Conservation (phyloP, 2,888 invertebrate genomes). For the Nebria brevicollis region DNA sequence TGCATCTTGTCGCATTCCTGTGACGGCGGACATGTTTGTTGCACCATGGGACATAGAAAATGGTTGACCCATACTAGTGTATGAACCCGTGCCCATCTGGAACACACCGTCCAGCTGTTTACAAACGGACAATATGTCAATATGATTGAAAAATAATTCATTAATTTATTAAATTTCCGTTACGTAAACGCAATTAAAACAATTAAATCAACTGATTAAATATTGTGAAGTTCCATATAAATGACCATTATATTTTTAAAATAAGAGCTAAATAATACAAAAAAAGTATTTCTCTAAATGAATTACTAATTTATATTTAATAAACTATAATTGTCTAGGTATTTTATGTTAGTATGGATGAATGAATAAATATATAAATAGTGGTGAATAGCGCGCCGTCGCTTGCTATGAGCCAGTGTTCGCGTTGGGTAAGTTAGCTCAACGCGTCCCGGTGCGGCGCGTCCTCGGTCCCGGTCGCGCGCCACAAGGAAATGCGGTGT, state of each 20-base stretch:
- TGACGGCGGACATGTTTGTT: slow-evolving; percentile 90
- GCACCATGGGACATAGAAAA: slow-evolving; percentile 92
- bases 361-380: background rate
- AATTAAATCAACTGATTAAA: no score
- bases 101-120: slow-evolving; percentile 56
- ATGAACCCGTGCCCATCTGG: slow-evolving; percentile 92
- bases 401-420: background rate
- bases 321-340: no score
- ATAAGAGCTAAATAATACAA: no score
- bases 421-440: background rate
- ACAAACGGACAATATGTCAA: background rate
- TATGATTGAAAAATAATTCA: background rate
- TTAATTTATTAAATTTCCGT: background rate
- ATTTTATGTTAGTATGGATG: background rate
- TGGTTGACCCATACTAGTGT: slow-evolving; percentile 93
- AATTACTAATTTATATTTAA: background rate
- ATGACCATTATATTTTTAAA: no score
- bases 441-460: slow-evolving; percentile 18
- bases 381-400: background rate
- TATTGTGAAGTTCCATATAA: no score
- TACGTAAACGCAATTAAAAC: no score
- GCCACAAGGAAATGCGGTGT: slow-evolving; percentile 59
- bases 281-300: background rate
- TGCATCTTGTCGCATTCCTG: slow-evolving; percentile 86
- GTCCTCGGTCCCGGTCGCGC: slow-evolving; percentile 46